Evolutionary conservation across 2,113 vertebrate species (phyloP), one percentile per base, ranked within the genome.

Genomic region (Butorides virescens): DNA sequence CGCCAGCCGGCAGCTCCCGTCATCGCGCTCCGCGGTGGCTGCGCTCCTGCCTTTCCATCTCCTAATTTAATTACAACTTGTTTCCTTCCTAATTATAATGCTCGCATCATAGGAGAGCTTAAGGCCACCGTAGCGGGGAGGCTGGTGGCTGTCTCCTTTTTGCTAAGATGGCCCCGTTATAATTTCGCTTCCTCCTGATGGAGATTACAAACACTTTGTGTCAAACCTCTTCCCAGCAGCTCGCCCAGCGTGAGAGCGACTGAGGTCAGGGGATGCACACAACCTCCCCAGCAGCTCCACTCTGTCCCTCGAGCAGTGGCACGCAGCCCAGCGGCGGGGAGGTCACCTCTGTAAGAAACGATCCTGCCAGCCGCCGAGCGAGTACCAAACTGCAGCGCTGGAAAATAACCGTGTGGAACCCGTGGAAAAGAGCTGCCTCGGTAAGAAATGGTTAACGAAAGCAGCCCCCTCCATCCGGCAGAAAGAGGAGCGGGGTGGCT

Each of bases 231-330:
- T 92, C 96, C 97, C 92, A 68, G 97, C 97, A 96, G 97, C 93
- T 97, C 74, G 80, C 96, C 36, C 97, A 37, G 72, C 93, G 65
- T 98, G 97, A 98, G 90, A 97, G 96, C 95, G 84, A 98, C 97
- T 95, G 98, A 98, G 98, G 98, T 98, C 98, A 98, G 92, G 89
- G 93, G 96, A 98, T 97, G 97, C 97, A 94, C 97, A 95, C 98
- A 97, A 97, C 97, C 97, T 95, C 97, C 97, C 98, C 98, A 97
- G 97, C 98, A 98, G 47, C 70, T 93, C 84, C 5, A 50, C 94
- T 94, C 96, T 96, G 98, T 97, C 96, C 96, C 96, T 98, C 98
- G 97, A 88, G 80, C 89, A 20, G 75, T 97, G 98, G 97, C 98
- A 96, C 23, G 68, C 97, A 96, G 98, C 63, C 71, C 67, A 96